Conservation (phyloP, 1,140 invertebrate species). For the Homarus americanus region DNA sequence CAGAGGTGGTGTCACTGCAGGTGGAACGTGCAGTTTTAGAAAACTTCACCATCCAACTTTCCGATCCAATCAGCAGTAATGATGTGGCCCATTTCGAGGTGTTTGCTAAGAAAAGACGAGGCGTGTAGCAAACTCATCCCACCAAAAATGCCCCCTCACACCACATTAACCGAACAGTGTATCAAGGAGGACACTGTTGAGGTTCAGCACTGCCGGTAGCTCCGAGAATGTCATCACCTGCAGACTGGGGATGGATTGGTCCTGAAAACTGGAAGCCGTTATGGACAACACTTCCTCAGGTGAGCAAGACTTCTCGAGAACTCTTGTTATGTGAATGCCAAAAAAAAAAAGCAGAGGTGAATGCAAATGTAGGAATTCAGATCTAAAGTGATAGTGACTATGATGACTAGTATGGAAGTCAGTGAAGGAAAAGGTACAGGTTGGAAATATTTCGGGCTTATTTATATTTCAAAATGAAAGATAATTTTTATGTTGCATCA, state of each 20-base stretch:
- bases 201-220: neutral
- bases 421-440: neutral
- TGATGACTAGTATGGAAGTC: neutral
- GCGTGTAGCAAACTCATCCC: neutral
- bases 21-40: neutral
- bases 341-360: slow-evolving; percentile 23
- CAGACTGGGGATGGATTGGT: slow-evolving; percentile 29
- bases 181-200: slow-evolving; percentile 2
- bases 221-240: slow-evolving; percentile 3
- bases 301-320: slow-evolving; percentile 2
- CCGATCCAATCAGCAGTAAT: neutral
- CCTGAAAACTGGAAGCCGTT: neutral
- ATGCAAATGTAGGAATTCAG: slow-evolving; percentile 40
- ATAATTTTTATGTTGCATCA: neutral
- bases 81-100: neutral
- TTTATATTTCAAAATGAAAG: neutral
- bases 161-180: slow-evolving; percentile 16
- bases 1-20: too few species aligned
- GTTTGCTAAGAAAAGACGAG: too few species aligned
- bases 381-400: slow-evolving; percentile 15
- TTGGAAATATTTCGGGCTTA: neutral
- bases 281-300: slow-evolving; percentile 27
- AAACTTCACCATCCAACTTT: slow-evolving; percentile 11
- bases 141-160: slow-evolving; percentile 20
- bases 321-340: slow-evolving; percentile 19